A percentile compares a stretch with the other conserved stretches of the same genome.
phyloP scores from a whole-genome alignment of 2,888 invertebrate genomes.

The Chaetogeoica ovagalla region DNA sequence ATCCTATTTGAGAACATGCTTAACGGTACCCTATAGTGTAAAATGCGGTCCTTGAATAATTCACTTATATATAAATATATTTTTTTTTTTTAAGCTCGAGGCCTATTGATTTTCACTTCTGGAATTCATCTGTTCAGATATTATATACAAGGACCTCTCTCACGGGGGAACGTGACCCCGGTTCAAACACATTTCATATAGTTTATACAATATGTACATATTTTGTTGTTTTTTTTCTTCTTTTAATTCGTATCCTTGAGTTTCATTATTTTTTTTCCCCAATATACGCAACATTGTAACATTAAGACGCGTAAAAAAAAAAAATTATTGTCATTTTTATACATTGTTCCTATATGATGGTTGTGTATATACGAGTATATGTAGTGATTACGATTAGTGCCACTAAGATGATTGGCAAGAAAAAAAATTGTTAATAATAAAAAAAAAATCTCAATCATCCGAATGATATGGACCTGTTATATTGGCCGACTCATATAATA shows the following conservation, averaged over 20 bases:
- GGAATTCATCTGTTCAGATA: background rate
- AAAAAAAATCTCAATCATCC: too few relatives aligned
- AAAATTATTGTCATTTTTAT: constrained; percentile 15
- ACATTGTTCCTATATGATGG: background rate
- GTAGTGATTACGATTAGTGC: constrained; percentile 14
- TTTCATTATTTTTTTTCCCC: constrained; percentile 14
- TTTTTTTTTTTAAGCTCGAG: constrained; percentile 1
- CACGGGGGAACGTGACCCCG: constrained; percentile 23
- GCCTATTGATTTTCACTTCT: constrained; percentile 20
- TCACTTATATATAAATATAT: background rate
- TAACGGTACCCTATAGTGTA: background rate
- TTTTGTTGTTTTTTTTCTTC: constrained; percentile 7
- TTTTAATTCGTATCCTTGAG: background rate
- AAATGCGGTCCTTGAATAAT: constrained; percentile 11
- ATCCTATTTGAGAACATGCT: background rate
- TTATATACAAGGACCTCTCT: constrained; percentile 1
- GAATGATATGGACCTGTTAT: too few relatives aligned
- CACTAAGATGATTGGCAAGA: constrained; percentile 23
- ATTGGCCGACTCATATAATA: too few relatives aligned
- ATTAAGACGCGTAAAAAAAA: constrained; percentile 16
- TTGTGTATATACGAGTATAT: background rate
- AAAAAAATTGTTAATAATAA: background rate
- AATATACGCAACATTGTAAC: background rate
- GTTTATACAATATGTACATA: constrained; percentile 1
- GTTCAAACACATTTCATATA: background rate